phyloP scores from a whole-genome alignment of 2,888 invertebrate genomes.

The Oasisia sp. region DNA sequence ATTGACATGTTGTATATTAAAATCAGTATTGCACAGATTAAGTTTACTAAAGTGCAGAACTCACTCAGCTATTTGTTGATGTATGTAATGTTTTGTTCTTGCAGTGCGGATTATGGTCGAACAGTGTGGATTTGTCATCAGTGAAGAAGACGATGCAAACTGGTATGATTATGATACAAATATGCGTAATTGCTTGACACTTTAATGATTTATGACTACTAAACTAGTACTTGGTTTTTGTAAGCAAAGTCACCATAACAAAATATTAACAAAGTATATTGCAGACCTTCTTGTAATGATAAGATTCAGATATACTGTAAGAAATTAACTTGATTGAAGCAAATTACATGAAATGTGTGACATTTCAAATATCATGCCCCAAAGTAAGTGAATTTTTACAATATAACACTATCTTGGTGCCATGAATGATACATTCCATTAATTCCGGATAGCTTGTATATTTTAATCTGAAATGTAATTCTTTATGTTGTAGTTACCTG shows the following conservation, averaged over 20 bases:
- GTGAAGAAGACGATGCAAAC: conserved; percentile 58
- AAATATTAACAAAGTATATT: not conserved
- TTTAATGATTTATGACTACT: conserved; percentile 7
- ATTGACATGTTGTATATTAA: not conserved
- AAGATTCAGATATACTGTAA: not conserved
- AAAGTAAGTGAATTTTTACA: no score
- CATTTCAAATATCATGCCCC: no score
- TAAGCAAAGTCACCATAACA: not conserved
- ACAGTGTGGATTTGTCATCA: conserved; percentile 53
- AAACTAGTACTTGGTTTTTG: not conserved
- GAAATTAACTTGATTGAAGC: no score
- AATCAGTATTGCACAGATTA: not conserved
- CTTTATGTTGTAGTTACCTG: conserved; percentile 54
- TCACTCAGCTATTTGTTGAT: not conserved
- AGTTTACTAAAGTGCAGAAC: not conserved
- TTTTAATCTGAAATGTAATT: not conserved
- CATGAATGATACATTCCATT: no score
- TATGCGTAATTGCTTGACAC: not conserved
- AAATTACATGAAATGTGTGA: no score
- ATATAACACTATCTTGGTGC: no score
- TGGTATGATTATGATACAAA: conserved; percentile 39
- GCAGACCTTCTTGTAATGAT: not conserved
- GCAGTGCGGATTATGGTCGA: conserved; percentile 61
- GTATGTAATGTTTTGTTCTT: conserved; percentile 33
- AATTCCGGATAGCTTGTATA: no score